Conservation (phyloP, 2,797 vertebrate genomes). For the Anabas testudineus region DNA sequence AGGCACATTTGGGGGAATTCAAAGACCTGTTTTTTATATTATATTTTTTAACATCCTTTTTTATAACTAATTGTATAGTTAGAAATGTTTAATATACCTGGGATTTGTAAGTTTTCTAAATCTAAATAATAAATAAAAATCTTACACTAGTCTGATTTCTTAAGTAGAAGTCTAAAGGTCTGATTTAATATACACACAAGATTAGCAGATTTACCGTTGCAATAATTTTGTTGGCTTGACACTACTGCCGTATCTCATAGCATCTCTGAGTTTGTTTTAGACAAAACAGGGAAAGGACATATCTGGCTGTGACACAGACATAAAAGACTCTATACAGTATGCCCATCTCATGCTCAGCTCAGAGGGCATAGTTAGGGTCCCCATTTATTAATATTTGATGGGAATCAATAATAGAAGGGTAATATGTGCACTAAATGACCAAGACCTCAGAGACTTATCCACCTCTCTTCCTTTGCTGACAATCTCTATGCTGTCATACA, state of each 20-base stretch:
- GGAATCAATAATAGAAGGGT: constrained; percentile 69
- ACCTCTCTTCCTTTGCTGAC: neutral
- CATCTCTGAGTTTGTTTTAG: neutral
- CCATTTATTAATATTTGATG: constrained; percentile 74
- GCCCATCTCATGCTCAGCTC: constrained; percentile 20
- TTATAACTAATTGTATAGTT: too few species aligned
- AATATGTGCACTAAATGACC: constrained; percentile 43
- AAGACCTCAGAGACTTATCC: constrained; percentile 27
- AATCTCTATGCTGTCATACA: neutral
- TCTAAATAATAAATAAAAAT: too few species aligned
- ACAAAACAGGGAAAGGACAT: too few species aligned
- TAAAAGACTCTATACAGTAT: constrained; percentile 28
- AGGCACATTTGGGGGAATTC: too few species aligned
- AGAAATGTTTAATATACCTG: too few species aligned
- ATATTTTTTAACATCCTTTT: too few species aligned
- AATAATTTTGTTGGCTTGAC: neutral
- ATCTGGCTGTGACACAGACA: constrained; percentile 7
- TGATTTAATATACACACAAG: too few species aligned
- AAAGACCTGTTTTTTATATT: too few species aligned
- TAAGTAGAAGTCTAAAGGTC: too few species aligned
- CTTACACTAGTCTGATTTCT: too few species aligned
- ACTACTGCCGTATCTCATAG: neutral
- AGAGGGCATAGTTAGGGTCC: constrained; percentile 43
- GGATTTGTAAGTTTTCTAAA: too few species aligned
- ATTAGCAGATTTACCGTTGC: too few species aligned